These are phyloP conservation scores for Saimiri boliviensis DNA, from an alignment of 2,113 vertebrate genomes.

Conservation along the genomic window DNA sequence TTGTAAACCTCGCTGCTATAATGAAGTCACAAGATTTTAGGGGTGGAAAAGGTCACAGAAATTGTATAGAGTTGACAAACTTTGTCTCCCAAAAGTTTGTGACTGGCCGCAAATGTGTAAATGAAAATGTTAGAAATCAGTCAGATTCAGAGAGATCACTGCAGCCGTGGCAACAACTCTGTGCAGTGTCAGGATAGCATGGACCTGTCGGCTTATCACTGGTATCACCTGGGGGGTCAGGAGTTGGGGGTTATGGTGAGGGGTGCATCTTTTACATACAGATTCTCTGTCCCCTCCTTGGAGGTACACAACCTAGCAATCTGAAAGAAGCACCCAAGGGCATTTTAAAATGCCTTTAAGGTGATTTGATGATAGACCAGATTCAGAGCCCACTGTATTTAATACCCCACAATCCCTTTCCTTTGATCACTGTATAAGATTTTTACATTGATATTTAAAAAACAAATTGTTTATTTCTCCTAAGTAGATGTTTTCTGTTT, in stretches of 20 bases:
- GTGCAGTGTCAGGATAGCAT: not conserved
- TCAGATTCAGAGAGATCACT: not conserved
- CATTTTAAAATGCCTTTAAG: not conserved
- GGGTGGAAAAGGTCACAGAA: not conserved
- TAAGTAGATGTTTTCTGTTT: not conserved
- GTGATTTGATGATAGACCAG: not conserved
- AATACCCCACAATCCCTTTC: not conserved
- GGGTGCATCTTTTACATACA: not conserved
- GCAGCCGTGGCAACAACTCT: rapidly evolving
- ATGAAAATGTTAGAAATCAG: not conserved
- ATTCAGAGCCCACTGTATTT: not conserved
- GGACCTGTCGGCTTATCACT: not conserved
- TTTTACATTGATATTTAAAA: not conserved
- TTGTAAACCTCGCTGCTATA: not conserved
- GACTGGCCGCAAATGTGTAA: not conserved
- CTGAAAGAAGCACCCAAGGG: not conserved
- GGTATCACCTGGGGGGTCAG: not conserved
- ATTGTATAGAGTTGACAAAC: not conserved
- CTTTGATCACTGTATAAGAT: not conserved
- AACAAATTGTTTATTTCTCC: not conserved
- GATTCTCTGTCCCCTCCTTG: not conserved
- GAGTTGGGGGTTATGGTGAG: rapidly evolving
- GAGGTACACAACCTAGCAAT: not conserved
- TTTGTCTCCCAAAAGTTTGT: not conserved
- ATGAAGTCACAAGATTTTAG: not conserved